Percentiles rank a stretch among this genome's conserved stretches.
Evolutionary conservation across 2,113 vertebrate species (phyloP).

Genomic region (Ellobius talpinus): DNA sequence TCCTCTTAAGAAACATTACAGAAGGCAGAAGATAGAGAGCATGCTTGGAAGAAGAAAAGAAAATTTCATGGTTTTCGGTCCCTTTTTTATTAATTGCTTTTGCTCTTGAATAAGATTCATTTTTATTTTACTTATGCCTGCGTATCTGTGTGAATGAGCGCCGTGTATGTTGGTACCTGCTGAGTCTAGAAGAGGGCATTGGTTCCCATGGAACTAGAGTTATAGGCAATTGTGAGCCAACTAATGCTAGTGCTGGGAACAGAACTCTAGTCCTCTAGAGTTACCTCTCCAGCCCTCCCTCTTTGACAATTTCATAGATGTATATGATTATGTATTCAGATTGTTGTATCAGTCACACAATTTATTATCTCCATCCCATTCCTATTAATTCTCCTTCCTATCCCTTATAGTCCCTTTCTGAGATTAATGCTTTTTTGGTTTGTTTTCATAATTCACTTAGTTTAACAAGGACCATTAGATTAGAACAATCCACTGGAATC

Average conservation of each 20-base stretch:
- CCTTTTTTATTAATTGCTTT: neutral
- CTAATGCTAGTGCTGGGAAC: too few species aligned
- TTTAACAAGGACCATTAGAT: neutral
- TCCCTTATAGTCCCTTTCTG: neutral
- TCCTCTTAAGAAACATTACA: constrained; percentile 39
- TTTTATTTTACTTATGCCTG: neutral
- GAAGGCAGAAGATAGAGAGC: neutral
- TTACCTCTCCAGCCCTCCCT: neutral
- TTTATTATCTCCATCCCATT: neutral
- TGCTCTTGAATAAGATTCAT: neutral
- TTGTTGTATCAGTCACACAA: neutral
- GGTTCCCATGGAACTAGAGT: too few species aligned
- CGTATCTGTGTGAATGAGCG: neutral
- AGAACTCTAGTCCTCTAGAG: neutral
- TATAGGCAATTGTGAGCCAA: neutral
- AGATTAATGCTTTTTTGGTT: neutral
- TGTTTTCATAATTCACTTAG: neutral
- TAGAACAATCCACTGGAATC: neutral
- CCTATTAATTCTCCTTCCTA: neutral
- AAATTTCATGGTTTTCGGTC: neutral
- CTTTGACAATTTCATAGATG: neutral
- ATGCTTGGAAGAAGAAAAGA: neutral
- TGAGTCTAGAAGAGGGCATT: neutral
- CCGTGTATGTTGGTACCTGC: neutral
- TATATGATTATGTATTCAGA: neutral